These are phyloP conservation scores for Gandaritis pyraliata DNA, from an alignment of 2,888 invertebrate species.

Conservation along the genomic window DNA sequence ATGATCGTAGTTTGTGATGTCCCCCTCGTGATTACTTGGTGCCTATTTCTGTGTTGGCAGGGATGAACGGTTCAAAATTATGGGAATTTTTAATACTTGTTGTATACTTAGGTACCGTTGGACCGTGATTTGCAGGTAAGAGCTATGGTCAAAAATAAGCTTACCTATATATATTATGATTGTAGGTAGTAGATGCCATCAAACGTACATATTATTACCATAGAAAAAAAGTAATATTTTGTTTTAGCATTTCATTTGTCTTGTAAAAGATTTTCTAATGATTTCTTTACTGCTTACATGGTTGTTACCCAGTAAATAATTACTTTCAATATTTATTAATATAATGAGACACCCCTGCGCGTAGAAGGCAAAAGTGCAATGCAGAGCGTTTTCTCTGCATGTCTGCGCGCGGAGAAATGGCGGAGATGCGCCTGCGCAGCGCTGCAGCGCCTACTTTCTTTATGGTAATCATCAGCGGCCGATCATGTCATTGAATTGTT, in stretches of 20 bases:
- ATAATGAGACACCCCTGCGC: slow-evolving; percentile 20
- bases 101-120: no score
- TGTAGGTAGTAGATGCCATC: no score
- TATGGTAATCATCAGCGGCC: slow-evolving; percentile 58
- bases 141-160: no score
- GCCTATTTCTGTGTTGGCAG: slow-evolving; percentile 5
- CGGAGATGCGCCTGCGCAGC: slow-evolving; percentile 34
- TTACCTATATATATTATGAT: no score
- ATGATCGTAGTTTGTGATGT: slow-evolving; percentile 32
- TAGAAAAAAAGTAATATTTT: no score
- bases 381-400: slow-evolving; percentile 40
- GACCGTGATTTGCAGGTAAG: no score
- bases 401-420: slow-evolving; percentile 31
- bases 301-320: no score
- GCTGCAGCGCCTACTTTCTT: slow-evolving; percentile 63
- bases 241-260: no score
- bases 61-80: slow-evolving; percentile 19
- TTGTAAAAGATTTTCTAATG: no score
- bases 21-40: slow-evolving; percentile 9
- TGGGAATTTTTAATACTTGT: not conserved
- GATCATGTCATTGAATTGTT: slow-evolving; percentile 35
- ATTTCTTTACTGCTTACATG: no score
- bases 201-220: no score
- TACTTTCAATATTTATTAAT: not conserved
- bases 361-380: slow-evolving; percentile 49